Evolutionary conservation across 2,888 invertebrate genomes (phyloP).

Genomic region (Drosophila longiperda): DNA sequence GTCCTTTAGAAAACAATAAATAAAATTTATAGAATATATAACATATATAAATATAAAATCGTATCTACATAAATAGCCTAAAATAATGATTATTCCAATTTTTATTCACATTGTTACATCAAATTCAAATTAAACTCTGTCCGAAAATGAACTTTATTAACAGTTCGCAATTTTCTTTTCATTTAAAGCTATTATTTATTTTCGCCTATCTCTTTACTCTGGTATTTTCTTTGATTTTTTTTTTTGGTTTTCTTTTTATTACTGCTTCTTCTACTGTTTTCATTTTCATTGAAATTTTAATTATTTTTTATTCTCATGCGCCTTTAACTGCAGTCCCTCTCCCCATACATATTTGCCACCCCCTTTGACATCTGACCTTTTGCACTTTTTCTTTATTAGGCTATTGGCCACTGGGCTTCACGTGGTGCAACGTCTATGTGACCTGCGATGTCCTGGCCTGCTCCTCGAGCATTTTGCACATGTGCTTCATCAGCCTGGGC

Average conservation of each 20-base stretch:
- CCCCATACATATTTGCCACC: not conserved
- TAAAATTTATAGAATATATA: no score
- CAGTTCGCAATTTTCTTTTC: not conserved
- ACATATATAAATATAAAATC: no score
- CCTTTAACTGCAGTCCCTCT: slow-evolving; percentile 32
- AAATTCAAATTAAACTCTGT: not conserved
- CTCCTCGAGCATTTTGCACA: slow-evolving; percentile 97
- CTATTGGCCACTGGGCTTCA: slow-evolving; percentile 95
- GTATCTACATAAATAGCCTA: not conserved
- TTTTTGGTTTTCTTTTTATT: slow-evolving; percentile 4
- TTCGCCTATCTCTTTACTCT: not conserved
- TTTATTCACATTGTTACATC: not conserved
- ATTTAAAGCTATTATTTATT: not conserved
- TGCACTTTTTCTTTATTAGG: slow-evolving; percentile 86
- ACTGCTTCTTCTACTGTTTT: not conserved
- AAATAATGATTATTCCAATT: not conserved
- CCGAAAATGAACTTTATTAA: not conserved
- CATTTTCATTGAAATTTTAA: slow-evolving; percentile 57
- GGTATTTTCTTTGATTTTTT: not conserved
- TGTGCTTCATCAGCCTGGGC: slow-evolving; percentile 95
- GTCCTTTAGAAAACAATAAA: not conserved
- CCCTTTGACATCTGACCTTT: not conserved
- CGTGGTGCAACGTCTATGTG: slow-evolving; percentile 97
- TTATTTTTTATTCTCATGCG: slow-evolving; percentile 49
- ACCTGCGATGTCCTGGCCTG: slow-evolving; percentile 98